Conservation (phyloP, 2,888 invertebrate genomes). For the Drosophila nigricruria region DNA sequence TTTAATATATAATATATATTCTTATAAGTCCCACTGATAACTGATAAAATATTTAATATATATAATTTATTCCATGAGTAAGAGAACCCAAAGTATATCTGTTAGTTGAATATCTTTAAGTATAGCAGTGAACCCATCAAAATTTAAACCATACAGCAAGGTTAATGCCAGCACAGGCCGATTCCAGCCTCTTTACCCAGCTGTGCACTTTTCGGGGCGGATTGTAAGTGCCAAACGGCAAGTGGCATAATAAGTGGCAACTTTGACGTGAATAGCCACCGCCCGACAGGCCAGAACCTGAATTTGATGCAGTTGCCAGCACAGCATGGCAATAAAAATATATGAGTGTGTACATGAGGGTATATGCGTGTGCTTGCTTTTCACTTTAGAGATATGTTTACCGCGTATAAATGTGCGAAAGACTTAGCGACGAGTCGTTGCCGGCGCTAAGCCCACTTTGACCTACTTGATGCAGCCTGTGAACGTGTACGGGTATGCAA, state of each 20-base stretch:
- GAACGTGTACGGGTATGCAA: constrained; percentile 19
- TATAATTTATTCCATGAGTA: too few relatives aligned
- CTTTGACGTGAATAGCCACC: constrained; percentile 53
- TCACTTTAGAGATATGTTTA: constrained; percentile 72
- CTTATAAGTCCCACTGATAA: too few relatives aligned
- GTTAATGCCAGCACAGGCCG: constrained; percentile 20
- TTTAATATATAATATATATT: too few relatives aligned
- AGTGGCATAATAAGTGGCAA: constrained; percentile 58
- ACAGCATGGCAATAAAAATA: constrained; percentile 32
- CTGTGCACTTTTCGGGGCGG: constrained; percentile 43
- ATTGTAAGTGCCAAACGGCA: constrained; percentile 52
- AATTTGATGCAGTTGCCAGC: constrained; percentile 24
- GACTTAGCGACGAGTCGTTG: constrained; percentile 51
- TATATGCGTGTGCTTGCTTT: constrained; percentile 63
- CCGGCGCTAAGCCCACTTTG: constrained; percentile 62
- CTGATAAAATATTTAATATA: too few relatives aligned
- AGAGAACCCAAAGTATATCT: background rate
- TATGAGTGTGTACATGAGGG: constrained; percentile 11
- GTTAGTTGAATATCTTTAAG: background rate
- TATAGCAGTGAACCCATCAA: background rate
- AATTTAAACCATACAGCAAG: constrained; percentile 31
- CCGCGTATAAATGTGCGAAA: constrained; percentile 60
- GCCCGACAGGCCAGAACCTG: constrained; percentile 4
- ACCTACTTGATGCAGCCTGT: constrained; percentile 65
- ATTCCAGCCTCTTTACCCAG: constrained; percentile 3